Base-by-base conservation (phyloP, 2,888 invertebrate genomes). In the Anagyrus pseudococci region DNA sequence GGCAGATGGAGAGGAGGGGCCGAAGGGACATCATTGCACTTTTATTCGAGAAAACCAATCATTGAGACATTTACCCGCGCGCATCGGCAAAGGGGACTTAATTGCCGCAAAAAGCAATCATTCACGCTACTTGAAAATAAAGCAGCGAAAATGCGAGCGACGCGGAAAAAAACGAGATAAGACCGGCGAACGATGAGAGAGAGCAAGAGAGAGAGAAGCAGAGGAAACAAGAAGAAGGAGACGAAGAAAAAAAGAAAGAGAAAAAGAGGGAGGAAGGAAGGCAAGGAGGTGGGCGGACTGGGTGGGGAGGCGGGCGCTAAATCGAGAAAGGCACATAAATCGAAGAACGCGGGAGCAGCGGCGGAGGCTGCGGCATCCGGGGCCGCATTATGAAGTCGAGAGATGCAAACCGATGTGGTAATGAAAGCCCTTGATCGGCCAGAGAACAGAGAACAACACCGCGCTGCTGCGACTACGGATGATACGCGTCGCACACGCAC, bases 61-160 rank as follows among this genome's bases (percentile, higher is more conserved):
- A 66, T 62, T 59, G 66, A 62, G 59, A 66, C 62, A 54, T 62
- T 62, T 59, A 58, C 29, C 53, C 55, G 52, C 10, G 58, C 55
- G 50, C 65, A 58, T 54, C 43, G 58, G 58, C 41, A 47, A 53
- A 66, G 57, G 58, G 57, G 54, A 55, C 63, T 66, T 66, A 66
- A 66, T 66, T 66, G 63, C 63, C 50, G 61, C 60, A 66, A 66
- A 60, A 66, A 66, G 66, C 61, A 63, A 66, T 66, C 66, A 63
- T 63, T 66, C 63, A 58, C 58, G 46, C 57, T 53, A 41, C 67
- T 64, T 59, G 48, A 22, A 62, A 64, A 64, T 63, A 58, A 62
- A 46, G 13, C 17, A 56, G 25, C 23, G 48, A 54, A 55, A 23
- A 48, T 22, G 22, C 10, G 15, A 67, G 64, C 64, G 50, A 63